Percentiles rank a stretch among this genome's conserved stretches.
phyloP scores from a whole-genome alignment of 2,888 invertebrate species.

The Oligia strigilis region DNA sequence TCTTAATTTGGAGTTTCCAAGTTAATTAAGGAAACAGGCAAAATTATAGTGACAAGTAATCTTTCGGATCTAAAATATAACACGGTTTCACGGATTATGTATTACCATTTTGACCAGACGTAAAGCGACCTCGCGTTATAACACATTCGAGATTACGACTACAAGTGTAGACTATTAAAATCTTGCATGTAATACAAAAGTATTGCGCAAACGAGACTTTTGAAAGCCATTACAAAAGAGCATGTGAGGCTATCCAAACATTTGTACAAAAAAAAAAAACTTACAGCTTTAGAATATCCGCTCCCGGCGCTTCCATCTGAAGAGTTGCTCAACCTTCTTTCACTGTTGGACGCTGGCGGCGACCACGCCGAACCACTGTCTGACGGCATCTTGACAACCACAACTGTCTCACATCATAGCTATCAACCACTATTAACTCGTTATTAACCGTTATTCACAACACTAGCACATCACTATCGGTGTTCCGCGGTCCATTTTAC shows the following conservation, averaged over 20 bases:
- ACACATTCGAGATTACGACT: constrained; percentile 52
- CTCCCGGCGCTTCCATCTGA: constrained; percentile 89
- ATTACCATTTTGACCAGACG: constrained; percentile 35
- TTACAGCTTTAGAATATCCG: constrained; percentile 89
- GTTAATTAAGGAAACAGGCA: neutral
- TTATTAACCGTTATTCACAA: constrained; percentile 75
- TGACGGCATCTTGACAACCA: constrained; percentile 86
- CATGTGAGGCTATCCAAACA: constrained; percentile 45
- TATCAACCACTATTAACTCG: constrained; percentile 71
- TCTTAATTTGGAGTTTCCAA: neutral
- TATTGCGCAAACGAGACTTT: constrained; percentile 55
- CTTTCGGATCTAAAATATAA: constrained; percentile 16
- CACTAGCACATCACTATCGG: constrained; percentile 84
- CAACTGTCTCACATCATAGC: constrained; percentile 85
- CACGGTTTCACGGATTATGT: constrained; percentile 21
- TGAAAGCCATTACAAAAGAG: constrained; percentile 53
- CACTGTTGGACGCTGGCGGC: constrained; percentile 87
- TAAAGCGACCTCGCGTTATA: constrained; percentile 40
- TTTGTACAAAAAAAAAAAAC: constrained; percentile 67
- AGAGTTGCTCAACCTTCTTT: constrained; percentile 89
- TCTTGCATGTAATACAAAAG: constrained; percentile 43
- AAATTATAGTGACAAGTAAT: constrained; percentile 21
- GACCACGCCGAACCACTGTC: constrained; percentile 88
- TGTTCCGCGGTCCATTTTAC: constrained; percentile 79
- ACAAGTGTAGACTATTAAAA: constrained; percentile 43